These are phyloP conservation scores for Bombus ignitus DNA, from an alignment of 1,140 invertebrate species.

Conservation along the genomic window DNA sequence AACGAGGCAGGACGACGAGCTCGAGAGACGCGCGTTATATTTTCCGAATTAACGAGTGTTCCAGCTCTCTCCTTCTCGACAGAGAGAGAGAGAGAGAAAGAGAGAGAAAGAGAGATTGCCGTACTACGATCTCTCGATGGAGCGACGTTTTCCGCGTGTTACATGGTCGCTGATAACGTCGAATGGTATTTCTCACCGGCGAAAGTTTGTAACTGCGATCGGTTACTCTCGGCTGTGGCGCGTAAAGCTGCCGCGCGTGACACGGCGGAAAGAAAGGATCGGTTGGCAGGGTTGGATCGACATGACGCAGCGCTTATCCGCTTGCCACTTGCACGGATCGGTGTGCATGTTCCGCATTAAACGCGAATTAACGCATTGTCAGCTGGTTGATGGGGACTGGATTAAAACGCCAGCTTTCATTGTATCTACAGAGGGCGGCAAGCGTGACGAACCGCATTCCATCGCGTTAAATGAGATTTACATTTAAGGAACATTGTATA, in stretches of 20 bases:
- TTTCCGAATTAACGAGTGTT: background rate
- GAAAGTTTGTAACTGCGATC: background rate
- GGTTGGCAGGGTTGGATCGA: background rate
- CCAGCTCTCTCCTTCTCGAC: too few species aligned
- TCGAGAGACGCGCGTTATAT: background rate
- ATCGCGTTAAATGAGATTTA: conserved; percentile 6
- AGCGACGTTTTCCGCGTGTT: background rate
- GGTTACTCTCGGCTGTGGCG: background rate
- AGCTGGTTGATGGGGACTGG: background rate
- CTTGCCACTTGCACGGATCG: background rate
- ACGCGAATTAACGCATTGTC: conserved; percentile 10
- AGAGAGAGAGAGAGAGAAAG: too few species aligned
- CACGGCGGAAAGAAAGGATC: background rate
- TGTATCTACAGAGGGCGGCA: too few species aligned
- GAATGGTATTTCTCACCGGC: background rate
- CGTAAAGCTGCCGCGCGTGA: background rate
- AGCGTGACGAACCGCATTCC: conserved; percentile 29
- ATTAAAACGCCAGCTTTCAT: too few species aligned
- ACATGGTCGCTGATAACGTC: background rate
- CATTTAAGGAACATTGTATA: background rate
- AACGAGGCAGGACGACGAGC: background rate
- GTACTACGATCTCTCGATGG: too few species aligned
- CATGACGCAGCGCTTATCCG: background rate
- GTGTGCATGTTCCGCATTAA: conserved; percentile 1
- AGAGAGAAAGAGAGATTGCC: too few species aligned